Conservation (phyloP, 2,797 vertebrate species). For the Malacoctenus gilli region DNA sequence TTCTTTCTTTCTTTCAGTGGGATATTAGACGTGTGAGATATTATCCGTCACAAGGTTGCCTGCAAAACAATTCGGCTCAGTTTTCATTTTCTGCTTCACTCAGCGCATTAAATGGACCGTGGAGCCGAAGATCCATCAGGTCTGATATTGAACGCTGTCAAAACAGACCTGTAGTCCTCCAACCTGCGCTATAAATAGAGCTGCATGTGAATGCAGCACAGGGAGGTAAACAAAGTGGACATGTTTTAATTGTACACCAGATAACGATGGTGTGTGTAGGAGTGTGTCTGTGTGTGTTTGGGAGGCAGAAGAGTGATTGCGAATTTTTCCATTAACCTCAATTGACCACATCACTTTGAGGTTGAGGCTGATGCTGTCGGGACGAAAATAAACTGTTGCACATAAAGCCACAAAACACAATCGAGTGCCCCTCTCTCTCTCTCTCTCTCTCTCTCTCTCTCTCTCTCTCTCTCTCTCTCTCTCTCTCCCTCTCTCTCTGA, state of each 20-base stretch:
- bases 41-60: background rate
- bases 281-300: background rate
- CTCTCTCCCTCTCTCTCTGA: too few species aligned
- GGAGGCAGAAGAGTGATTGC: background rate
- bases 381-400: too few species aligned
- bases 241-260: background rate
- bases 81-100: conserved; percentile 30
- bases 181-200: background rate
- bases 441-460: too few species aligned
- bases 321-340: too few species aligned
- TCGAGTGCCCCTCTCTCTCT: too few species aligned
- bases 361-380: too few species aligned
- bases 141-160: conserved; percentile 8
- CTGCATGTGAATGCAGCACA: background rate
- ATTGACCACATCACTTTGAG: too few species aligned
- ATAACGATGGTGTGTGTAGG: background rate
- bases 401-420: too few species aligned
- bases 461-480: too few species aligned
- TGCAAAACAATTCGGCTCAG: conserved; percentile 2
- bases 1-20: conserved; percentile 4
- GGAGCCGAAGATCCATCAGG: conserved; percentile 5
- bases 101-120: conserved; percentile 20
- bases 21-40: background rate
- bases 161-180: background rate
- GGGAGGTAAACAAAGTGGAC: background rate